Evolutionary conservation across 2,797 vertebrate genomes (phyloP), one percentile per base, ranked within the genome.

Genomic region (Limosa lapponica): DNA sequence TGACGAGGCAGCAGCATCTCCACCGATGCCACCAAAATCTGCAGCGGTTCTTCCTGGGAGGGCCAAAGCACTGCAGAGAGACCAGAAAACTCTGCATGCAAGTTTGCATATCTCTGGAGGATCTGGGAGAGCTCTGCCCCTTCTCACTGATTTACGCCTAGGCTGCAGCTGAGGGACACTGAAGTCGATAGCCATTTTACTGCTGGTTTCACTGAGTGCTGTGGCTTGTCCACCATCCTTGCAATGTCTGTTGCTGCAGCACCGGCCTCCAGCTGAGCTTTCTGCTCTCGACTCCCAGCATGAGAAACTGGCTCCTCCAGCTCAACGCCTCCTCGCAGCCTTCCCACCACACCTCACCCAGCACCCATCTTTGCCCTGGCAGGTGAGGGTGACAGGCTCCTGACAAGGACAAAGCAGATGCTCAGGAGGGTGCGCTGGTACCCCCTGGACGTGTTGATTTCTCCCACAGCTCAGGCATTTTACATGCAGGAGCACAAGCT

Each of bases 21-120:
- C 2, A 3, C 1, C 5, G 39, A n/a, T n/a, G 30, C 11, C 0
- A 0, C 22, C 1, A 0, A 83, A 82, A 30, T 51, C 17, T 1
- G 0, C 54, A 5, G 22, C 16, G 20, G 18, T 32, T 77, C 46
- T 65, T 72, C 30, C 9, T 25, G 59, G 20, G 39, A 85, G 5
- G 0, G 0, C 34, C 54, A 43, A 34, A 44, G 28, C 0, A 0
- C 20, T 49, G 16, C 20, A 41, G 64, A 25, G 12, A 70, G 52
- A 72, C 30, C 3, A 11, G 13, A 9, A 67, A 79, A 36, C 25
- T 20, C 46, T 30, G n/a, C 5, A 6, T 11, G 18, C 0, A 2
- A 64, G 18, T 55, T 39, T 23, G 24, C 11, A 16, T 5, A 13
- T 24, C 44, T 62, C 62, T 88, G 39, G 41, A 90, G 52, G 17